phyloP scores from a whole-genome alignment of 2,113 vertebrate genomes.

The Hiodon alosoides region DNA sequence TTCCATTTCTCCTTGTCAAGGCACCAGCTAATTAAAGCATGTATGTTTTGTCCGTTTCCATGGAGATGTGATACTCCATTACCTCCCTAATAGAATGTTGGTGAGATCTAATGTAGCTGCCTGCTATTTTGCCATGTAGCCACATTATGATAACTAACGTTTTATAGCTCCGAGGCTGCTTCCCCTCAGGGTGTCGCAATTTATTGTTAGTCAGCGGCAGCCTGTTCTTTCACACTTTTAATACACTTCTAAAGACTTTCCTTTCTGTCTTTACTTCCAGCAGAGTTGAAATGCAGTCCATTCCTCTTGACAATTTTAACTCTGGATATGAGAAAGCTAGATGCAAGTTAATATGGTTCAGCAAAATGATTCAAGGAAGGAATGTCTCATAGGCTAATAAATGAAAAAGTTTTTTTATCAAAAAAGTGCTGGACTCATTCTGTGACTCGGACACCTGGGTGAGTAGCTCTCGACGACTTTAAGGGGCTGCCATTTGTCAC shows the following conservation, averaged over 20 bases:
- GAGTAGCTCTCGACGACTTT: slow-evolving; percentile 24
- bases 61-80: slow-evolving; percentile 41
- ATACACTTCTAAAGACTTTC: not conserved
- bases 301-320: too few species aligned
- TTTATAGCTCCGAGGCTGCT: not conserved
- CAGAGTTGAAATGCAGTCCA: not conserved
- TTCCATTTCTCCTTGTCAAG: slow-evolving; percentile 48
- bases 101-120: slow-evolving; percentile 32
- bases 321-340: not conserved
- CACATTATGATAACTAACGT: slow-evolving; percentile 32
- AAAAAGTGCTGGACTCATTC: not conserved
- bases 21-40: slow-evolving; percentile 46
- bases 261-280: not conserved
- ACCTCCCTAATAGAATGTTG: slow-evolving; percentile 30
- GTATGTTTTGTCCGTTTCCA: slow-evolving; percentile 38
- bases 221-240: not conserved
- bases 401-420: not conserved
- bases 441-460: not conserved
- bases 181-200: not conserved
- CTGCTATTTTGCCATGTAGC: slow-evolving; percentile 37
- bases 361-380: not conserved
- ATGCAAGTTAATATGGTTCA: not conserved
- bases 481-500: slow-evolving; percentile 49
- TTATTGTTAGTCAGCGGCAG: not conserved
- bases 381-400: not conserved